Percentiles rank a stretch among this genome's conserved stretches.
Conservation (phyloP, 2,113 vertebrate genomes). For the Sinocyclocheilus maitianheensis region DNA sequence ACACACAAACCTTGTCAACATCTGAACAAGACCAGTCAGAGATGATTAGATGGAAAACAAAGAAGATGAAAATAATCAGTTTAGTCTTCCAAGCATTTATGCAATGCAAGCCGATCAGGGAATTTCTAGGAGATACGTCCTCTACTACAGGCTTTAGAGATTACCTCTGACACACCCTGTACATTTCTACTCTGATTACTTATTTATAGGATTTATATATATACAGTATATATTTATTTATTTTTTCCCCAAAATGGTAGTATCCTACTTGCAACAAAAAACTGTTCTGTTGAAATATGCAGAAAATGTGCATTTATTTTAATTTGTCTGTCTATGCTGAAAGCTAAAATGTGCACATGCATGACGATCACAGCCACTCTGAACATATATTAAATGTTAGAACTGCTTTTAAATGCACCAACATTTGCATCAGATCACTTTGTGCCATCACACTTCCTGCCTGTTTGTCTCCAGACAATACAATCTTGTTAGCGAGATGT, state of each 20-base stretch:
- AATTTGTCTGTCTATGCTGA: too few relatives aligned
- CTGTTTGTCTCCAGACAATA: constrained; percentile 71
- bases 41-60: neutral
- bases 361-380: neutral
- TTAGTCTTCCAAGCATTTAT: constrained; percentile 20
- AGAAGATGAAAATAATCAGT: neutral
- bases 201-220: neutral
- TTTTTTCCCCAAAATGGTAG: too few relatives aligned
- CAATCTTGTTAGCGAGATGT: constrained; percentile 83
- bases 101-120: neutral
- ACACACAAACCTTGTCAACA: neutral
- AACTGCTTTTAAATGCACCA: neutral
- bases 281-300: too few relatives aligned
- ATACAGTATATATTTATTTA: too few relatives aligned
- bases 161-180: neutral
- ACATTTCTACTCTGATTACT: constrained; percentile 37
- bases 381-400: neutral
- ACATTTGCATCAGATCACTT: neutral
- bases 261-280: too few relatives aligned
- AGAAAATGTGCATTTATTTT: too few relatives aligned
- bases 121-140: neutral
- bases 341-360: neutral
- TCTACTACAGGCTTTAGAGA: constrained; percentile 8
- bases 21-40: constrained; percentile 4
- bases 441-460: constrained; percentile 57